Evolutionary conservation across 2,888 invertebrate genomes (phyloP), one percentile per base, ranked within the genome.

Genomic region (Ditylenchus weischeri): DNA sequence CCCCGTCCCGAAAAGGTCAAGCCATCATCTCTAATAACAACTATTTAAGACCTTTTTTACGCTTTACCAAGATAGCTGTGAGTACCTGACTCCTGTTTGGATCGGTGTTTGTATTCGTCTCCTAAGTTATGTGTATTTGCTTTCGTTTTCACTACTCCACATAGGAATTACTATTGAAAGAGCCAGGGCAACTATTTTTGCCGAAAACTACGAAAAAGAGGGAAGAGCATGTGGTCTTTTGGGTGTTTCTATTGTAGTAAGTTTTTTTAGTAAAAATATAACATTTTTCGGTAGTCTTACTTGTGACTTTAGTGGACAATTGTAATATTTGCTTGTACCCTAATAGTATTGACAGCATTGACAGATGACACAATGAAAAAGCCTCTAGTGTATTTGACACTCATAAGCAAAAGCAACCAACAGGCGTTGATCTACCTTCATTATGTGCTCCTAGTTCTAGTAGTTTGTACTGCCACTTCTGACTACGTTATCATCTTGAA

Each of bases 271-370:
- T n/a, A n/a, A 19, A 50, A 50, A 50, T 50, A 19, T 50, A 18
- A 19, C 5, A 50, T 50, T 18, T 21, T 50, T 50, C 6, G 21
- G 21, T 6, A 50, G 18, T 19, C 50, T 50, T 19, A 50, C 18
- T 50, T 50, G 50, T 21, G 50, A 50, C 21, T 50, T 50, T 21
- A 50, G 50, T 50, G 50, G 50, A 50, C 50, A 19, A 18, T 50
- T 21, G 21, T 21, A 19, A 19, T 50, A 18, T 18, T 50, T 21
- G 50, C 21, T 21, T 50, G n/a, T 21, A 19, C 21, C 21, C 50
- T 50, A 21, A 50, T 50, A 19, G 50, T 50, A 18, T 50, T 19
- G n/a, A 50, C 50, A 19, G 50, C 50, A 18, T 50, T 50, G 50
- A 18, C 21, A 18, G 50, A 50, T 50, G 21, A 50, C 5, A 21